Base-by-base conservation (phyloP, 1,140 invertebrate species). In the Drosophila simulans region DNA sequence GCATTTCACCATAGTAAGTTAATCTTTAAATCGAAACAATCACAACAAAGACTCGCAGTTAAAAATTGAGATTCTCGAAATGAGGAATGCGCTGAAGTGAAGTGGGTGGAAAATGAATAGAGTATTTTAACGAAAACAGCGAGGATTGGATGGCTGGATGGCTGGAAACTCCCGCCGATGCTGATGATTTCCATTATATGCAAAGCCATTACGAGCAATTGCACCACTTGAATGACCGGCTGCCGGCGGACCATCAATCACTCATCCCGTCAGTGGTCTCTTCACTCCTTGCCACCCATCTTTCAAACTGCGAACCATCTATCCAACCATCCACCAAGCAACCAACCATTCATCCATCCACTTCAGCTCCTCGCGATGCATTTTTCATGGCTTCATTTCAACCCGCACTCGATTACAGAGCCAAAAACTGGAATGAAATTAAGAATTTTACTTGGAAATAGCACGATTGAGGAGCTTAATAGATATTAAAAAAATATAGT, bases 181-280 rank as follows among this genome's bases (percentile, higher is more conserved):
- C 59, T 42, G 64, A 66, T 82, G 72, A 86, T 86, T 89, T 89
- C 76, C 84, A 88, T 89, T 89, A 80, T 89, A 83, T 88, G 77
- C 80, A 83, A 83, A 88, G 79, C 84, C 79, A 88, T 88, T 88
- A 88, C 83, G 75, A 88, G 76, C 79, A 88, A 88, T 88, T 88
- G 84, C 84, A 63, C 53, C 69, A 70, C 78, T 78, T 75, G 78
- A 78, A 82, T 74, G 70, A 46, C 53, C 49, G 42, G 37, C 69
- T 62, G 77, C 66, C 55, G 68, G 49, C 53, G 77, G 74, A 78
- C 85, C 84, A 82, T 88, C 77, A 81, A 88, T 81, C 84, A 77
- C 58, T 63, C 70, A 78, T 65, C 53, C 75, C 69, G 65, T 17
- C 65, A 52, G 48, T 25, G 49, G 51, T 40, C 65, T 31, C 31